phyloP scores from a whole-genome alignment of 2,888 invertebrate species.

The Eristalis intricaria region DNA sequence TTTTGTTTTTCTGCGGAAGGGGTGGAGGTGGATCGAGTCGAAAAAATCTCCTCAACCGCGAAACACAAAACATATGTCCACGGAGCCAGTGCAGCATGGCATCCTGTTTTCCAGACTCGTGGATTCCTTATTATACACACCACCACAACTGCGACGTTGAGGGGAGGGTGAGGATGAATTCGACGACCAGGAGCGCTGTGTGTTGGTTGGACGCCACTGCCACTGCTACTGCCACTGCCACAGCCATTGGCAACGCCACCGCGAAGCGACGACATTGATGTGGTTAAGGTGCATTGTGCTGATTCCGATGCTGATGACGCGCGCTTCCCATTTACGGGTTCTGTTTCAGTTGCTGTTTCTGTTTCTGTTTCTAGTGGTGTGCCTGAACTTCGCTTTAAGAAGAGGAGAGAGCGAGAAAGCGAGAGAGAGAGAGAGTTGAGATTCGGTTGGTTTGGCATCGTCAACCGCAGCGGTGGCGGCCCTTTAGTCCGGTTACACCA shows the following conservation, averaged over 20 bases:
- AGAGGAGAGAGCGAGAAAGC: too few species aligned
- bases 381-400: background rate
- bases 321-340: constrained; percentile 60
- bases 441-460: constrained; percentile 66
- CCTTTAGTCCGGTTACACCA: constrained; percentile 60
- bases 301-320: constrained; percentile 64
- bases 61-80: constrained; percentile 69
- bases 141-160: background rate
- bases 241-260: background rate
- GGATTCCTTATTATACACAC: constrained; percentile 25
- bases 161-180: background rate
- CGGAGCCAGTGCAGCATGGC: constrained; percentile 49
- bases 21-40: constrained; percentile 2
- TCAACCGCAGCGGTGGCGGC: constrained; percentile 60
- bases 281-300: constrained; percentile 72
- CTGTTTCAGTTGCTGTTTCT: constrained; percentile 8
- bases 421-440: constrained; percentile 10
- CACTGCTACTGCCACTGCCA: too few species aligned
- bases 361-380: background rate
- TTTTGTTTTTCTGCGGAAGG: constrained; percentile 3
- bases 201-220: too few species aligned
- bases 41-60: constrained; percentile 61
- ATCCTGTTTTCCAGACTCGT: constrained; percentile 35
- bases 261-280: constrained; percentile 69
- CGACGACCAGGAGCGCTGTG: background rate